A percentile compares a stretch with the other conserved stretches of the same genome.
Evolutionary conservation across 2,888 invertebrate genomes (phyloP).

Genomic region (Aphodius granarius): DNA sequence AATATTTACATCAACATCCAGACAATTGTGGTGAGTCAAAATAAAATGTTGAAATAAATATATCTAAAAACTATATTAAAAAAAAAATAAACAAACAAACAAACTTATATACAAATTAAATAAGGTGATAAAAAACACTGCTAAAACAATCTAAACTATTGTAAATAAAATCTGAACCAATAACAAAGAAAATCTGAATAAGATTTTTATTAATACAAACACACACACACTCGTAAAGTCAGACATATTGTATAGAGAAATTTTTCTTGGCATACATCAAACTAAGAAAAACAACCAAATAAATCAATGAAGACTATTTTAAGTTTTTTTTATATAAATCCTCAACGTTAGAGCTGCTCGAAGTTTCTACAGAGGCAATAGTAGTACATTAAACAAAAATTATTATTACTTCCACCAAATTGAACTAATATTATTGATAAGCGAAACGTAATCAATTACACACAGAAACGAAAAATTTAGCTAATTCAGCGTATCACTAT

Average conservation of each 20-base stretch:
- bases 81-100: not conserved
- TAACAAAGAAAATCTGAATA: not conserved
- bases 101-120: not conserved
- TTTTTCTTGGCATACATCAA: not conserved
- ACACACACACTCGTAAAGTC: not conserved
- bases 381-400: not conserved
- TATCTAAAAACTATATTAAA: constrained; percentile 3
- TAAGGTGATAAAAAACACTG: not conserved
- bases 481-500: not conserved
- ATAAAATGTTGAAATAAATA: constrained; percentile 27
- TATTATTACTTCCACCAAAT: not conserved
- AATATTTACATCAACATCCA: constrained; percentile 26
- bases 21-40: not conserved
- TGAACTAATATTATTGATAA: not conserved
- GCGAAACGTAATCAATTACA: not conserved
- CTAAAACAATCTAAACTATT: not conserved
- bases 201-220: not conserved
- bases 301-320: not conserved
- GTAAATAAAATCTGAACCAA: not conserved
- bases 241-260: not conserved
- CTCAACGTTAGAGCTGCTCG: not conserved
- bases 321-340: not conserved
- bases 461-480: not conserved
- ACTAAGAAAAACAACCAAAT: not conserved
- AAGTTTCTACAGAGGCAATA: not conserved